These are phyloP conservation scores for Eidolon helvum DNA, from an alignment of 2,113 vertebrate genomes.

Conservation along the genomic window DNA sequence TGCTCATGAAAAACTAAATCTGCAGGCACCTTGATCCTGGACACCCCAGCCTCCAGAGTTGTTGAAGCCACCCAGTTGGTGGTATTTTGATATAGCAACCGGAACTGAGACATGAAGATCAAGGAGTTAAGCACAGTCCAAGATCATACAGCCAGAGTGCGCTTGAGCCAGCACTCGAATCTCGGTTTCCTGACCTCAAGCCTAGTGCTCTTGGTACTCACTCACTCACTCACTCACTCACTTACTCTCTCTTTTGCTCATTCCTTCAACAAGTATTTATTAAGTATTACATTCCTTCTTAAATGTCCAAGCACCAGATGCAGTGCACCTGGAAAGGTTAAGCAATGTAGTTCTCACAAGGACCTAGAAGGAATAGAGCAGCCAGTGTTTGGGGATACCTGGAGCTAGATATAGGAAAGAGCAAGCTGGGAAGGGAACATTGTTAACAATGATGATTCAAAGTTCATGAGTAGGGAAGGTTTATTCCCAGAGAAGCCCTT, in stretches of 20 bases:
- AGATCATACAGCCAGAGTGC: neutral
- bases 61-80: neutral
- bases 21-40: neutral
- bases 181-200: neutral
- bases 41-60: neutral
- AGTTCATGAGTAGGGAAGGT: neutral
- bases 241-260: neutral
- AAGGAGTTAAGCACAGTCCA: neutral
- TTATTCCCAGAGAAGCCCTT: neutral
- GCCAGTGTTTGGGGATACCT: neutral
- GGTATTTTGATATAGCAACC: neutral
- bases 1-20: neutral
- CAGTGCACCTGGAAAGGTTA: neutral
- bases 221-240: neutral
- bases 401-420: neutral
- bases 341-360: neutral
- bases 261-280: neutral
- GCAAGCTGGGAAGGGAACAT: neutral
- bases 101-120: neutral
- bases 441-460: neutral
- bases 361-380: neutral
- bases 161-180: neutral
- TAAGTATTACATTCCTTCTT: neutral
- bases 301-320: neutral
- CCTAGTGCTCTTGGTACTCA: neutral